These are phyloP conservation scores for Pungitius pungitius DNA, from an alignment of 2,113 vertebrate genomes.

Conservation along the genomic window DNA sequence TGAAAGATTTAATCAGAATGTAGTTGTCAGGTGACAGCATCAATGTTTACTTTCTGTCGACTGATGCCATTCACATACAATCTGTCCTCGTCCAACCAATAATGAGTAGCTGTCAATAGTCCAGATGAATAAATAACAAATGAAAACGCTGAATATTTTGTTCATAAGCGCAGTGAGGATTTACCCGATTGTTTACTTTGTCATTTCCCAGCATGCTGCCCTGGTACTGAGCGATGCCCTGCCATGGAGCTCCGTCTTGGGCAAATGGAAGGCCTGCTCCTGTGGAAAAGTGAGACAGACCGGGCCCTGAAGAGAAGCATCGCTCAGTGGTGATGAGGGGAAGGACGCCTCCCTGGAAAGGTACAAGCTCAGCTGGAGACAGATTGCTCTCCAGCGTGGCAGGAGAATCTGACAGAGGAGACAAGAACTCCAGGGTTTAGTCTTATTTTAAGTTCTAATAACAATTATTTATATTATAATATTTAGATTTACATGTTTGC, in stretches of 20 bases:
- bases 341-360: conserved; percentile 78
- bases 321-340: conserved; percentile 65
- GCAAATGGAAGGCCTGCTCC: neutral
- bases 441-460: neutral
- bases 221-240: conserved; percentile 75
- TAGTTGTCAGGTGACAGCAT: neutral
- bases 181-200: conserved; percentile 85
- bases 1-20: neutral
- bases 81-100: neutral
- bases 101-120: neutral
- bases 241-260: conserved; percentile 77
- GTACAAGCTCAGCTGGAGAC: conserved; percentile 76
- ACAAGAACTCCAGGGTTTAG: neutral
- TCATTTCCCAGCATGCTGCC: conserved; percentile 78
- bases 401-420: conserved; percentile 75
- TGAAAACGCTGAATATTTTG: neutral
- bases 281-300: conserved; percentile 21
- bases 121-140: neutral
- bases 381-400: conserved; percentile 77
- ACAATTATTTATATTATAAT: neutral
- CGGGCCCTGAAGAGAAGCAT: conserved; percentile 11
- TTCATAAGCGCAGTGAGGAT: neutral
- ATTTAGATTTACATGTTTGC: neutral
- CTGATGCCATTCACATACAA: neutral
- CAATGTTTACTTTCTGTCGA: neutral